phyloP scores from a whole-genome alignment of 2,888 invertebrate genomes.

The Calephelis perditalis region DNA sequence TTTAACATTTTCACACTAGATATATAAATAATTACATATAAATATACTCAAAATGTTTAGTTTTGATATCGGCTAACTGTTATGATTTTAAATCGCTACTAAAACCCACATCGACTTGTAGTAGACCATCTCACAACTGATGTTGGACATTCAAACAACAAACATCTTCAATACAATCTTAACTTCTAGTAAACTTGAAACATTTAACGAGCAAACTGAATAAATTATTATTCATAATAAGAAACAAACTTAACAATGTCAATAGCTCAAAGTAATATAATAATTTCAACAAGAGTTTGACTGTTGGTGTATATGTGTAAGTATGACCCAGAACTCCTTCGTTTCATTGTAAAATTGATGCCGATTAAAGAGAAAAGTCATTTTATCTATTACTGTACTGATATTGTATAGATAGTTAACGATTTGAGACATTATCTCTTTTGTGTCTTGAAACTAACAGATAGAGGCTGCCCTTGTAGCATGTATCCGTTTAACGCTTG shows the following conservation, averaged over 20 bases:
- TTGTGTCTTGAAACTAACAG: constrained; percentile 76
- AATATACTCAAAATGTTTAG: too few species aligned
- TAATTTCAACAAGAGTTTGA: constrained; percentile 71
- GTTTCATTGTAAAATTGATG: constrained; percentile 52
- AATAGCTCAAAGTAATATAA: constrained; percentile 77
- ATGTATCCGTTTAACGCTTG: constrained; percentile 72
- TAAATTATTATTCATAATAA: constrained; percentile 76
- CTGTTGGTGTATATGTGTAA: constrained; percentile 53
- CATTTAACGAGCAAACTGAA: constrained; percentile 78
- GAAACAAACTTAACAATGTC: constrained; percentile 77
- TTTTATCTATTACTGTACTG: constrained; percentile 73
- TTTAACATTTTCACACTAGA: too few species aligned
- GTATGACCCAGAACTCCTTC: constrained; percentile 50
- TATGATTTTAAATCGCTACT: too few species aligned
- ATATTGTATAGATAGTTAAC: constrained; percentile 66
- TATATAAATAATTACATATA: too few species aligned
- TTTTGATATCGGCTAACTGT: too few species aligned
- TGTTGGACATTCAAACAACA: constrained; percentile 70
- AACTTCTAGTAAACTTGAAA: constrained; percentile 77
- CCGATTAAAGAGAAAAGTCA: constrained; percentile 59
- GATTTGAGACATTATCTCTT: constrained; percentile 73
- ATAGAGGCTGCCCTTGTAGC: constrained; percentile 68
- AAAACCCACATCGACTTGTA: too few species aligned
- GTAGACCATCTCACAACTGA: constrained; percentile 57
- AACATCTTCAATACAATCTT: constrained; percentile 74